A percentile compares a stretch with the other conserved stretches of the same genome.
Evolutionary conservation across 1,140 invertebrate species (phyloP).

Genomic region (Caenorhabditis tropicalis): DNA sequence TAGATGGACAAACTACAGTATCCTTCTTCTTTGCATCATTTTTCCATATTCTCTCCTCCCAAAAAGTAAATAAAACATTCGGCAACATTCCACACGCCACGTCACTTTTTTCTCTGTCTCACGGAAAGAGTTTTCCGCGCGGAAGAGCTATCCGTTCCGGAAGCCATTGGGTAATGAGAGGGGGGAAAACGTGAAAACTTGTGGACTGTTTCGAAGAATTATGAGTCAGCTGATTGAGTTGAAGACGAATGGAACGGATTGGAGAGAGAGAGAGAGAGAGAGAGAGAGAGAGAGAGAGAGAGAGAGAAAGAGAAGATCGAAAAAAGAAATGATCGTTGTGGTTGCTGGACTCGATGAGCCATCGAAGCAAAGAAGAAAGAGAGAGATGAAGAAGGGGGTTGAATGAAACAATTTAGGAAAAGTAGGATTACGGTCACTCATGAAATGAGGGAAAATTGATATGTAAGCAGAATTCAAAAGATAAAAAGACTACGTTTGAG

Average conservation of each 20-base stretch:
- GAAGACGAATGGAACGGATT: not conserved
- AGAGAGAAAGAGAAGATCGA: not conserved
- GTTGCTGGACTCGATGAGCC: constrained; percentile 14
- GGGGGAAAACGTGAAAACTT: not conserved
- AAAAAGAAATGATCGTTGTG: not conserved
- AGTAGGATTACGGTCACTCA: no score
- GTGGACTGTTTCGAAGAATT: not conserved
- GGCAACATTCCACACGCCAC: constrained; percentile 23
- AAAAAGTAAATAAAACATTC: constrained; percentile 29
- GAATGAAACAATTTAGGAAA: not conserved
- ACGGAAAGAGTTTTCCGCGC: not conserved
- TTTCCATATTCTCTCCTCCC: not conserved
- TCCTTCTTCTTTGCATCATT: constrained; percentile 1
- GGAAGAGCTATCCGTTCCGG: not conserved
- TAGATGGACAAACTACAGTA: not conserved
- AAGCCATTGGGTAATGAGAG: not conserved
- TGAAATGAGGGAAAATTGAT: no score
- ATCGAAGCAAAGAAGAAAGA: not conserved
- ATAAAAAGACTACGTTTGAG: no score
- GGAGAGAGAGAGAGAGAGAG: not conserved
- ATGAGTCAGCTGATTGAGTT: constrained; percentile 31
- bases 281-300: not conserved
- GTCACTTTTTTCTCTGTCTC: constrained; percentile 13
- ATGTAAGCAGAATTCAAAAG: no score
- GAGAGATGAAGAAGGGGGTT: not conserved